phyloP scores from a whole-genome alignment of 37 sponge, comb jelly and placozoan genomes.

The Agelas oroides region DNA sequence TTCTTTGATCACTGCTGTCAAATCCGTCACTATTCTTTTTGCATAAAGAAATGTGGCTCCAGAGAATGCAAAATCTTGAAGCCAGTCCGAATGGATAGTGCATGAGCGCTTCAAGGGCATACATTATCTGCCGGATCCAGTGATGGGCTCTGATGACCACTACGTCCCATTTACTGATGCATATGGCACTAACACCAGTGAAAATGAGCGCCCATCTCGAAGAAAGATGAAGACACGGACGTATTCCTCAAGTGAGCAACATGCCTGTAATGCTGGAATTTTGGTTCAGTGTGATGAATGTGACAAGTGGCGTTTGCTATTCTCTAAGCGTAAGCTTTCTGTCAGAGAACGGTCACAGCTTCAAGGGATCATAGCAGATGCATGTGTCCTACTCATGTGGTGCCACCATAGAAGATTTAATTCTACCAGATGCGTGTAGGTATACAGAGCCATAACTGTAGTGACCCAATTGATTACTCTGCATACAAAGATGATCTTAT shows the following conservation, averaged over 20 bases:
- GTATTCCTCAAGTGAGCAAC: conserved; percentile 20
- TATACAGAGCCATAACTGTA: conserved; percentile 3
- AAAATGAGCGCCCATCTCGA: too few species aligned
- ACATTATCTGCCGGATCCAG: too few species aligned
- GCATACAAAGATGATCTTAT: conserved; percentile 5
- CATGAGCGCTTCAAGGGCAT: too few species aligned
- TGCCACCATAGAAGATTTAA: not conserved
- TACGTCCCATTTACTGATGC: too few species aligned
- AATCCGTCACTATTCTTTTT: too few species aligned
- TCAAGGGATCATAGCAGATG: not conserved
- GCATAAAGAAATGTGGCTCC: too few species aligned
- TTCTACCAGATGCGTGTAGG: conserved; percentile 12
- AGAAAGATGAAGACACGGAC: conserved; percentile 20
- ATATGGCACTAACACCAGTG: too few species aligned
- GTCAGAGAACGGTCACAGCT: not conserved
- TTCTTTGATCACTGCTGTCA: too few species aligned
- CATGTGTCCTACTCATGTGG: conserved; percentile 28
- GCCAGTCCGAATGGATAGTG: too few species aligned
- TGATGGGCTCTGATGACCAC: too few species aligned
- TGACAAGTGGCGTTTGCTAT: conserved; percentile 45
- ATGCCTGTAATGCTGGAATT: conserved; percentile 24
- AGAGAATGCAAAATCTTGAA: too few species aligned
- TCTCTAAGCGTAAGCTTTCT: conserved; percentile 36
- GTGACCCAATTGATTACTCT: conserved; percentile 13
- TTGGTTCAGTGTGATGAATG: conserved; percentile 42